These are phyloP conservation scores for Iguana delicatissima DNA, from an alignment of 2,797 vertebrate genomes.

Conservation along the genomic window DNA sequence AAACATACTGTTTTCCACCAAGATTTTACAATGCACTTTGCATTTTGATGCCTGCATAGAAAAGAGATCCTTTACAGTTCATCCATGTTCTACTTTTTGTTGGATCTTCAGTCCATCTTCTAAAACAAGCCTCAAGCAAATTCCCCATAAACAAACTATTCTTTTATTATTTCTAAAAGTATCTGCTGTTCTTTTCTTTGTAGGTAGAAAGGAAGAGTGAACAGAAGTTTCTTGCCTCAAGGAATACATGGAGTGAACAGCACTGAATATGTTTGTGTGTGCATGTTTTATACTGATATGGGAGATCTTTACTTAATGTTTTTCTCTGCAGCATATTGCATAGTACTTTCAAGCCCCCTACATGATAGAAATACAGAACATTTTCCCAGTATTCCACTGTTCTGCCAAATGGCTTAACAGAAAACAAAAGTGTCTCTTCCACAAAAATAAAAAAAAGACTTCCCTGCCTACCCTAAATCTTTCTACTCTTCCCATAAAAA, in stretches of 20 bases:
- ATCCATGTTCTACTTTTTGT: slow-evolving; percentile 39
- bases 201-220: background rate
- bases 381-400: slow-evolving; percentile 13
- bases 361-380: background rate
- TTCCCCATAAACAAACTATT: slow-evolving; percentile 51
- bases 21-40: slow-evolving; percentile 33
- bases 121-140: slow-evolving; percentile 48
- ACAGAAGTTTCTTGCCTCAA: background rate
- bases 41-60: slow-evolving; percentile 46
- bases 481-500: background rate
- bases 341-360: background rate
- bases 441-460: background rate
- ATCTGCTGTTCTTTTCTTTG: slow-evolving; percentile 25
- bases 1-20: slow-evolving; percentile 39
- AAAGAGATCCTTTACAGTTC: slow-evolving; percentile 45
- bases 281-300: slow-evolving; percentile 46
- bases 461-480: too few species aligned
- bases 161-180: slow-evolving; percentile 48
- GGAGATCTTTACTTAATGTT: slow-evolving; percentile 11
- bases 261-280: background rate
- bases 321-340: slow-evolving; percentile 20
- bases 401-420: background rate
- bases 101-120: slow-evolving; percentile 30
- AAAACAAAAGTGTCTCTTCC: background rate
- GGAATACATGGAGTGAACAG: background rate